Evolutionary conservation across 2,888 invertebrate genomes (phyloP).

Genomic region (Caenorhabditis sp.): DNA sequence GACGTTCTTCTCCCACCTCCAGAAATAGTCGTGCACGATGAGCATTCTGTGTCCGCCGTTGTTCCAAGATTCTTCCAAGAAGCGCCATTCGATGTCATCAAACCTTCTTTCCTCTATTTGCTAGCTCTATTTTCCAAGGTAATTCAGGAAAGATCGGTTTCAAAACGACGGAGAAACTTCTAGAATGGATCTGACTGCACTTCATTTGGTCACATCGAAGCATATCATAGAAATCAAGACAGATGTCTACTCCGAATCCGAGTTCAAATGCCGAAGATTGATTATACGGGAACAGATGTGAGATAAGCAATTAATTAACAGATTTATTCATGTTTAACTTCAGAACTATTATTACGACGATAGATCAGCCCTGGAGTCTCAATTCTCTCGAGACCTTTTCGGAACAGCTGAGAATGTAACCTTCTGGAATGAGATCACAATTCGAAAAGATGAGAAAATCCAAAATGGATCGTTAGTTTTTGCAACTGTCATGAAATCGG

Average conservation of each 20-base stretch:
- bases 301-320: background rate
- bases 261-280: slow-evolving; percentile 60
- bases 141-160: background rate
- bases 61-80: slow-evolving; percentile 61
- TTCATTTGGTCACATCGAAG: slow-evolving; percentile 61
- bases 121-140: slow-evolving; percentile 49
- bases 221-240: slow-evolving; percentile 40
- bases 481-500: slow-evolving; percentile 49
- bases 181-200: slow-evolving; percentile 39
- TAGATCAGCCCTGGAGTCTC: slow-evolving; percentile 50
- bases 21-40: slow-evolving; percentile 36
- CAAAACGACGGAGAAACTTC: background rate
- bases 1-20: slow-evolving; percentile 48
- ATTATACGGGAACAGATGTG: slow-evolving; percentile 59
- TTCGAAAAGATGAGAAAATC: slow-evolving; percentile 43
- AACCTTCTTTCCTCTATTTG: slow-evolving; percentile 52
- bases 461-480: slow-evolving; percentile 38
- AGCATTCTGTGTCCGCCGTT: slow-evolving; percentile 47
- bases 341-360: slow-evolving; percentile 67
- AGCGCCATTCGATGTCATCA: slow-evolving; percentile 42
- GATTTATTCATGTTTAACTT: background rate
- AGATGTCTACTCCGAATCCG: slow-evolving; percentile 58
- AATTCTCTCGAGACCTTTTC: slow-evolving; percentile 57
- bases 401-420: slow-evolving; percentile 44
- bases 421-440: slow-evolving; percentile 59